phyloP scores from a whole-genome alignment of 2,113 vertebrate genomes.

The Orientallactaga bullata region DNA sequence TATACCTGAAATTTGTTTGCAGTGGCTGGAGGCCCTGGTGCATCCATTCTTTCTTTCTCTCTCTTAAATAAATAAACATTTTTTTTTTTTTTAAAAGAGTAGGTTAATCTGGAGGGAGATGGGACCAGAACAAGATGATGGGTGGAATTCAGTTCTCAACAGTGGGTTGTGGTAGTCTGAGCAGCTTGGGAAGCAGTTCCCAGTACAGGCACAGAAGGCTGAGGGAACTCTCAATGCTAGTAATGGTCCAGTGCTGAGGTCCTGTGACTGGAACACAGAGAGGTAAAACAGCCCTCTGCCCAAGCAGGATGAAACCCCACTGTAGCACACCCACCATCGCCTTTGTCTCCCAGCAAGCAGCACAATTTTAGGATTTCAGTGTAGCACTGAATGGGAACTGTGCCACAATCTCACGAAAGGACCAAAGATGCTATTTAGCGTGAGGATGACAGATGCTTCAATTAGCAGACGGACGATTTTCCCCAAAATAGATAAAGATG shows the following conservation, averaged over 20 bases:
- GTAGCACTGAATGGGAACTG: constrained; percentile 81
- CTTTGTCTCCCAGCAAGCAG: constrained; percentile 83
- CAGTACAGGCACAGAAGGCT: not conserved
- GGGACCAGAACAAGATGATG: not conserved
- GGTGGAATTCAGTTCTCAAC: not conserved
- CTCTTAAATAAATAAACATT: too few relatives aligned
- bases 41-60: too few relatives aligned
- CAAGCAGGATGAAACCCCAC: constrained; percentile 72
- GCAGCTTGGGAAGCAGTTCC: rapidly evolving
- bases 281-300: constrained; percentile 50
- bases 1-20: too few relatives aligned
- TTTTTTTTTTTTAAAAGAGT: too few relatives aligned
- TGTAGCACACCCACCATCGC: constrained; percentile 83
- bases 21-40: too few relatives aligned
- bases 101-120: not conserved
- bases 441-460: constrained; percentile 90
- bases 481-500: constrained; percentile 89
- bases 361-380: constrained; percentile 81
- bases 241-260: not conserved
- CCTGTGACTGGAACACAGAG: constrained; percentile 30
- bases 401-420: constrained; percentile 82
- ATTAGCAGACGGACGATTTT: constrained; percentile 87
- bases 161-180: rapidly evolving
- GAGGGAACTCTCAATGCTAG: rapidly evolving
- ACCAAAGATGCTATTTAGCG: constrained; percentile 83